Evolutionary conservation across 2,797 vertebrate genomes (phyloP).

Genomic region (Adrianichthys oophorus): DNA sequence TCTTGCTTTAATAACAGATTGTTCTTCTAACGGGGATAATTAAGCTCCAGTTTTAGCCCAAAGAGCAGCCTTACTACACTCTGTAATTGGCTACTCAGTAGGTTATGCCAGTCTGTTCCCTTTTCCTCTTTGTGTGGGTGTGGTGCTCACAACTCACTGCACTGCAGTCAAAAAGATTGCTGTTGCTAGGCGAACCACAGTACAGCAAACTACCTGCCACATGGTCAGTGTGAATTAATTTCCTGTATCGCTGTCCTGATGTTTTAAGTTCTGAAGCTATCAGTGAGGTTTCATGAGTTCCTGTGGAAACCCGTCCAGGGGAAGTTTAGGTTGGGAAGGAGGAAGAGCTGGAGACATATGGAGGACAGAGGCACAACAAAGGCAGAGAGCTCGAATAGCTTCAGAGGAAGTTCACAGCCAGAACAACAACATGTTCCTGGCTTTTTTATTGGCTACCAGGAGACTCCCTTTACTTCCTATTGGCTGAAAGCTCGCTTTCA

Average conservation of each 20-base stretch:
- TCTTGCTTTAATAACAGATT: slow-evolving; percentile 79
- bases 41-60: slow-evolving; percentile 79
- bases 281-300: slow-evolving; percentile 35
- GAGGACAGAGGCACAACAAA: slow-evolving; percentile 46
- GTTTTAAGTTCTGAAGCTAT: slow-evolving; percentile 34
- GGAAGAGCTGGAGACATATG: slow-evolving; percentile 48
- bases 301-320: slow-evolving; percentile 36
- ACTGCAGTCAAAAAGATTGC: slow-evolving; percentile 69
- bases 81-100: slow-evolving; percentile 80
- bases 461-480: slow-evolving; percentile 45
- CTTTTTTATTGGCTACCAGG: slow-evolving; percentile 58
- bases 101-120: slow-evolving; percentile 67
- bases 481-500: slow-evolving; percentile 52
- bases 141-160: slow-evolving; percentile 72
- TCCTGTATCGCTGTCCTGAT: slow-evolving; percentile 22
- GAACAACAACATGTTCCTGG: slow-evolving; percentile 59
- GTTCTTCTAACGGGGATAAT: slow-evolving; percentile 79
- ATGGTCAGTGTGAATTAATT: slow-evolving; percentile 50
- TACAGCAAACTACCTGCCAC: slow-evolving; percentile 60
- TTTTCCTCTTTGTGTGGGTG: slow-evolving; percentile 65
- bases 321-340: slow-evolving; percentile 16
- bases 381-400: slow-evolving; percentile 51
- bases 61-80: slow-evolving; percentile 69
- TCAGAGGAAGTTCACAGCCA: slow-evolving; percentile 59
- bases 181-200: slow-evolving; percentile 71